These are phyloP conservation scores for Salpingus planirostris DNA, from an alignment of 2,888 invertebrate species.

Conservation along the genomic window DNA sequence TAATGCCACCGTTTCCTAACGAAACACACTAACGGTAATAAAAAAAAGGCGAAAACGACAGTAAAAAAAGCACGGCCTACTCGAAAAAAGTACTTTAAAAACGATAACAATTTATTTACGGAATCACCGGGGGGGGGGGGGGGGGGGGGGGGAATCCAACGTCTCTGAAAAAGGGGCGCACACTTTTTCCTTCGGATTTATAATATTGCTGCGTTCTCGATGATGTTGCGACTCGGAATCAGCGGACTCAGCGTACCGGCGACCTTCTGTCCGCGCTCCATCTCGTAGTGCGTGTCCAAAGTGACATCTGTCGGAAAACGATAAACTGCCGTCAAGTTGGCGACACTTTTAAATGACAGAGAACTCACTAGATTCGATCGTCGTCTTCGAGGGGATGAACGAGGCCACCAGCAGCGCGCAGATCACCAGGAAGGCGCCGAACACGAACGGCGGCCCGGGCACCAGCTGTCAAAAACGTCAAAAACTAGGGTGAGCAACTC, in stretches of 20 bases:
- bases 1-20: too few relatives aligned
- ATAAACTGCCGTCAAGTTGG: conserved; percentile 1
- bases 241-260: conserved; percentile 70
- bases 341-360: background rate
- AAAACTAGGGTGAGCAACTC: too few relatives aligned
- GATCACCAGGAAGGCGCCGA: conserved; percentile 94
- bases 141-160: too few relatives aligned
- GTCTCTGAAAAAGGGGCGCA: too few relatives aligned
- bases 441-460: conserved; percentile 97
- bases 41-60: too few relatives aligned
- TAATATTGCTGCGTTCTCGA: conserved; percentile 37
- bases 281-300: conserved; percentile 71
- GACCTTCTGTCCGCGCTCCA: conserved; percentile 69
- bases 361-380: conserved; percentile 54
- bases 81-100: too few relatives aligned
- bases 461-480: conserved; percentile 58
- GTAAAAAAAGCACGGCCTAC: too few relatives aligned
- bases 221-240: conserved; percentile 46
- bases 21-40: too few relatives aligned
- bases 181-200: conserved; percentile 22
- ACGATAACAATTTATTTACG: too few relatives aligned
- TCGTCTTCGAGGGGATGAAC: conserved; percentile 56
- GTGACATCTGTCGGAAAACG: conserved; percentile 50
- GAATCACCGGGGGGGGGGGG: too few relatives aligned
- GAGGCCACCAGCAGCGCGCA: conserved; percentile 89